A percentile compares a stretch with the other conserved stretches of the same genome.
These are phyloP conservation scores for Halocynthia aurantium DNA, from an alignment of 23 tunicate genomes.

Conservation along the genomic window DNA sequence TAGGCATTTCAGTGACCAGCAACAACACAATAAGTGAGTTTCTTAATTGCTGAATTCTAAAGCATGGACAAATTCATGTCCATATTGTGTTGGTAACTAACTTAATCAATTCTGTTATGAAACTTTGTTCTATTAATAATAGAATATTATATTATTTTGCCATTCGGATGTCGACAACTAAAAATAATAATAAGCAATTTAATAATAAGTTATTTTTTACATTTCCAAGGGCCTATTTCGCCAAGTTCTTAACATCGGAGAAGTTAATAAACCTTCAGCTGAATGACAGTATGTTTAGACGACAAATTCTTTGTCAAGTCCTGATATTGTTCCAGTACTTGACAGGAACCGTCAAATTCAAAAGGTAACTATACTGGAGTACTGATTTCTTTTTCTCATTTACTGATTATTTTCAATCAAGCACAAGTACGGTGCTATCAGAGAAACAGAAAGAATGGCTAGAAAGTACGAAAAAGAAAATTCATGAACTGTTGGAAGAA, in stretches of 20 bases:
- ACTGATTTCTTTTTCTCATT: not conserved
- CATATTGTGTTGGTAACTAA: too few species aligned
- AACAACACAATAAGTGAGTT: not conserved
- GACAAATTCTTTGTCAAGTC: conserved; percentile 89
- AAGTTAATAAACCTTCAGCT: conserved; percentile 82
- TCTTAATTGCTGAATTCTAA: too few species aligned
- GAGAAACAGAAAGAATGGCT: conserved; percentile 83
- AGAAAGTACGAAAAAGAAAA: conserved; percentile 37
- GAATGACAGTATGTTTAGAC: conserved; percentile 80
- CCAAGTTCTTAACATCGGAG: conserved; percentile 92
- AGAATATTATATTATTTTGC: too few species aligned
- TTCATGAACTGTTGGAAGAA: conserved; percentile 71
- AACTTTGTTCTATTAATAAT: too few species aligned
- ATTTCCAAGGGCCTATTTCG: conserved; percentile 62
- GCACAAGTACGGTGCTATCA: conserved; percentile 51
- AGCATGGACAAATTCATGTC: too few species aligned
- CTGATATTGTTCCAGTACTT: conserved; percentile 90
- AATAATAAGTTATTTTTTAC: not conserved
- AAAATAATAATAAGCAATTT: too few species aligned
- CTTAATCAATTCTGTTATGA: too few species aligned
- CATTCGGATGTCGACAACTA: too few species aligned
- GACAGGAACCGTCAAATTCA: conserved; percentile 76
- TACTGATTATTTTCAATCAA: conserved; percentile 3
- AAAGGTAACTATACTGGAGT: conserved; percentile 33
- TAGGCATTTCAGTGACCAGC: conserved; percentile 1